Percentiles rank a stretch among this genome's conserved stretches.
Evolutionary conservation across 2,797 vertebrate genomes (phyloP).

Genomic region (Knipowitschia caucasica): DNA sequence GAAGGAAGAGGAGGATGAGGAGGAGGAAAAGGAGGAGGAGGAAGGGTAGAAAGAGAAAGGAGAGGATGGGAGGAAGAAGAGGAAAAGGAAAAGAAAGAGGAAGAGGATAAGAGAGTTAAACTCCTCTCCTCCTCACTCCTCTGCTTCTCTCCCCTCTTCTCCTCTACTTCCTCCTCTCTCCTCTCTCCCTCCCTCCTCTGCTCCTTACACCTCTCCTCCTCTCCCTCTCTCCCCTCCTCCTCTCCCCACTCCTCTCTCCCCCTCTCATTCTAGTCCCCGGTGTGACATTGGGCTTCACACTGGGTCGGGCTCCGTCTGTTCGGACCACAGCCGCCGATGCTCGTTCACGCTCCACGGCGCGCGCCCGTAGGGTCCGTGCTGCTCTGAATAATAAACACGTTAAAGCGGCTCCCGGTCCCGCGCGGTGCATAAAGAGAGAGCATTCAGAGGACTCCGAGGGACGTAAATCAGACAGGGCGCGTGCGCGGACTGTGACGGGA

Average conservation of each 20-base stretch:
- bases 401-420: constrained; percentile 45
- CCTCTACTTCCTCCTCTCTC: no score
- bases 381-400: constrained; percentile 55
- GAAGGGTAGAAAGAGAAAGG: no score
- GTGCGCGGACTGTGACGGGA: constrained; percentile 18
- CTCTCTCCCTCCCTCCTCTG: no score
- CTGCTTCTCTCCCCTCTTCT: no score
- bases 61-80: no score
- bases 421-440: constrained; percentile 53
- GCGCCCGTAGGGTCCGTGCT: constrained; percentile 12
- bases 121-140: no score
- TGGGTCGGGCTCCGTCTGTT: constrained; percentile 55
- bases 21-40: no score
- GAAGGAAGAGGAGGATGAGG: no score
- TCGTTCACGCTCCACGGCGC: constrained; percentile 21
- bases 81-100: no score
- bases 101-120: no score
- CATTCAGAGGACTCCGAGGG: constrained; percentile 52
- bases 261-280: constrained; percentile 46
- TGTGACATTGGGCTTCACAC: constrained; percentile 68
- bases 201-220: constrained; percentile 9
- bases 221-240: constrained; percentile 31
- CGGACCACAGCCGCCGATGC: constrained; percentile 42
- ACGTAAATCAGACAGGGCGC: constrained; percentile 43
- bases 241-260: constrained; percentile 21